Base-by-base conservation (phyloP, 2,113 vertebrate genomes). In the Silurus asotus region DNA sequence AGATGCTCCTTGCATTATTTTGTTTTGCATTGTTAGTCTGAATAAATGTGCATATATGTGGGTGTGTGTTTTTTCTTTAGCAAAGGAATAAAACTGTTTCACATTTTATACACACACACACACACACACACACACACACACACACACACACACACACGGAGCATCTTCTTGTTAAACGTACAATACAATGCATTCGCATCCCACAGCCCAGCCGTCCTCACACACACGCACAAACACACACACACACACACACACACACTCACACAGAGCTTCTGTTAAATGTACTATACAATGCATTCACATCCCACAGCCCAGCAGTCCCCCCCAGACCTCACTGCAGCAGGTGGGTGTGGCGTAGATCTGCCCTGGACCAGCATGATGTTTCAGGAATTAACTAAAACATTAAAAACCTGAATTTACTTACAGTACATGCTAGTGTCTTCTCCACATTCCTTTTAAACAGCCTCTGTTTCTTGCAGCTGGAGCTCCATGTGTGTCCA, bases 171-270 rank as follows among this genome's bases (percentile, higher is more conserved):
- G 51, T 55, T 13, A 77, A 77, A 56, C 15, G 75, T 25, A 77
- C 20, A 25, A 51, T 77, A 55, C 75, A 55, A 77, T 77, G 75
- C n/a, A 77, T 14, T 77, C 49, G 58, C 53, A n/a, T 78, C 76
- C 6, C 14, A 28, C 49, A 25, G 19, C 11, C 72, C 20, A 76
- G 19, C 49, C 23, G 4, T 56, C n/a, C 75, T 77, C 75, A 11
- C 49, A 25, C 75, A 56, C 75, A 56, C 75, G 56, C 51, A 77
- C 49, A 53, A 49, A 76, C 74, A 53, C 45, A 76, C 67, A 70
- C 67, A 70, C 28, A 70, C 70, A 23, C 48, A 23, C 48, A 23
- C 17, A 4, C 69, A 48, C 69, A 48, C 37, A 10, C 49, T 19
- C 19, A 19, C 2, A 72, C 15, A 48, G 2, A 72, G 48, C 74